Conservation (phyloP, 35 echinoderm and acorn worm genomes). For the Ptychodera flava region DNA sequence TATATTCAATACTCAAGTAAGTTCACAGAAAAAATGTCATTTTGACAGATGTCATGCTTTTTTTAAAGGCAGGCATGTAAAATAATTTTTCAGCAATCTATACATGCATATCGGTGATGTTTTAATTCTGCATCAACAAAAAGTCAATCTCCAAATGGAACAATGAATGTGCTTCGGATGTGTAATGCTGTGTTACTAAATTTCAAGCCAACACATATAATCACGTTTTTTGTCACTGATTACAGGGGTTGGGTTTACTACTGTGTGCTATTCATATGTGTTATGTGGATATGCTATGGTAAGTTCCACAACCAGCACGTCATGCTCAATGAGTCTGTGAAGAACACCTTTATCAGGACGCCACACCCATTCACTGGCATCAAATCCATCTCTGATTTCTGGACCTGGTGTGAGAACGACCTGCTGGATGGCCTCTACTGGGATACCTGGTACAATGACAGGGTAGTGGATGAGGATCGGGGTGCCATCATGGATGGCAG, state of each 20-base stretch:
- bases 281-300: constrained; percentile 89
- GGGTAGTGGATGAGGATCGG: constrained; percentile 37
- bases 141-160: too few species aligned
- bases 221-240: too few species aligned
- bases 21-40: too few species aligned
- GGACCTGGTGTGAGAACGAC: constrained; percentile 71
- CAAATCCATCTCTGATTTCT: constrained; percentile 46
- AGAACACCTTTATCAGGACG: constrained; percentile 68
- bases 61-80: too few species aligned
- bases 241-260: constrained; percentile 71
- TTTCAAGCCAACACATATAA: too few species aligned
- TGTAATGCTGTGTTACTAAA: too few species aligned
- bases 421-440: constrained; percentile 68
- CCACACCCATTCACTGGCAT: constrained; percentile 65
- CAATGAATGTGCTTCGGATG: too few species aligned
- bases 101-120: too few species aligned
- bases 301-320: constrained; percentile 38
- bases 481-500: constrained; percentile 44
- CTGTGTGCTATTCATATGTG: constrained; percentile 48
- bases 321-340: constrained; percentile 55
- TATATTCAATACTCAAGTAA: constrained; percentile 89
- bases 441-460: constrained; percentile 56
- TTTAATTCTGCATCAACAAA: too few species aligned
- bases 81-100: too few species aligned
- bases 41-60: too few species aligned